Percentiles rank a stretch among this genome's conserved stretches.
Evolutionary conservation across 2,888 invertebrate genomes (phyloP).

Genomic region (Eremobia ochroleuca): DNA sequence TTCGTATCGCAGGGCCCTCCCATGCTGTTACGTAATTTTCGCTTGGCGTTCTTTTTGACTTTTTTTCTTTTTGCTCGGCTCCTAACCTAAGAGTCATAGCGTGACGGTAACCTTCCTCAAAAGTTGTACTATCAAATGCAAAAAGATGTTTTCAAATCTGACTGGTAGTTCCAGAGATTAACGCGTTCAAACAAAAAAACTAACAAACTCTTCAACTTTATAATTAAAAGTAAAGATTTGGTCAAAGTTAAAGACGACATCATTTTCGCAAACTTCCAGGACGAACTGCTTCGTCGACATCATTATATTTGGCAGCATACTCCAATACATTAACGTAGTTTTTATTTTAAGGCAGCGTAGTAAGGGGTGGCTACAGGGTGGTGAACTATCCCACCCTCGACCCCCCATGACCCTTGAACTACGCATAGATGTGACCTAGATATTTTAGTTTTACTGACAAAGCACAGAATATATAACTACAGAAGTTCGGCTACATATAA

Average conservation of each 20-base stretch:
- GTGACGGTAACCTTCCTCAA: too few species aligned
- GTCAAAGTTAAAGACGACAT: not conserved
- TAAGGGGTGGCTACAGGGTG: conserved; percentile 16
- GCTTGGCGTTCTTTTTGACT: too few species aligned
- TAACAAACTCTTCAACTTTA: too few species aligned
- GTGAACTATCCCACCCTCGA: not conserved
- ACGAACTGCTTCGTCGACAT: not conserved
- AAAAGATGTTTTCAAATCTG: too few species aligned
- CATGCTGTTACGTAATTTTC: too few species aligned
- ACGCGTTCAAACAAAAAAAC: too few species aligned
- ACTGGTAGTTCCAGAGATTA: too few species aligned
- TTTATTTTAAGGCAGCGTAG: conserved; percentile 17
- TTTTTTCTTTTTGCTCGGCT: too few species aligned
- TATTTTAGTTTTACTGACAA: conserved; percentile 27
- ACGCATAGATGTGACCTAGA: conserved; percentile 38
- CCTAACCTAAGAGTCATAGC: too few species aligned
- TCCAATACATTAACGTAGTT: conserved; percentile 33
- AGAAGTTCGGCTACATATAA: not conserved
- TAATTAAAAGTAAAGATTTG: too few species aligned
- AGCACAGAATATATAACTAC: not conserved
- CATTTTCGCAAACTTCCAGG: not conserved
- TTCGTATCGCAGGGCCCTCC: too few species aligned
- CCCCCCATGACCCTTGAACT: conserved; percentile 42
- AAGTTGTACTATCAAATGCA: too few species aligned
- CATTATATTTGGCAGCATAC: conserved; percentile 19